Conservation (phyloP, 2,113 vertebrate species). For the Corythornis cristatus region DNA sequence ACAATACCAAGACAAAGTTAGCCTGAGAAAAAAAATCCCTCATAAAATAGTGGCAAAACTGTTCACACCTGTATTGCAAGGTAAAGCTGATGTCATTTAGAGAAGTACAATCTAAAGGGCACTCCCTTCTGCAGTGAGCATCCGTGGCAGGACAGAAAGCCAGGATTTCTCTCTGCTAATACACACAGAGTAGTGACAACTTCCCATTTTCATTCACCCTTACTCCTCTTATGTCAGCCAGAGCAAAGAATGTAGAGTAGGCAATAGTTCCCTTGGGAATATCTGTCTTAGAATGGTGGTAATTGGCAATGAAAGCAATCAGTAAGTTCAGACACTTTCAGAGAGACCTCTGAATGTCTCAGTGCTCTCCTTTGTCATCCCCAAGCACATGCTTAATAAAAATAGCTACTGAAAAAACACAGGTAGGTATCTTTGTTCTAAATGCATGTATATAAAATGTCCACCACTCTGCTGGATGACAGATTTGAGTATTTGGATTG, state of each 20-base stretch:
- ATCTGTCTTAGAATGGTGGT: neutral
- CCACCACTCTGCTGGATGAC: neutral
- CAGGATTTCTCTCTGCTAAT: neutral
- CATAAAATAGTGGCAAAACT: neutral
- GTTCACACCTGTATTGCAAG: neutral
- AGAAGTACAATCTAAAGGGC: neutral
- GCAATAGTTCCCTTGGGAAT: conserved; percentile 3
- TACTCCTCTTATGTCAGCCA: neutral
- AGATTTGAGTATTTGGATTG: conserved; percentile 29
- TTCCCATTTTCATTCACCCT: neutral
- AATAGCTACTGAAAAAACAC: neutral
- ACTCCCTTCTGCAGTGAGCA: neutral
- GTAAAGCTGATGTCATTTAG: neutral
- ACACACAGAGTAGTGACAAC: neutral
- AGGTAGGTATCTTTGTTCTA: neutral
- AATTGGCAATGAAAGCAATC: conserved; percentile 44
- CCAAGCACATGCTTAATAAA: neutral
- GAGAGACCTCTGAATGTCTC: neutral
- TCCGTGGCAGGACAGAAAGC: neutral
- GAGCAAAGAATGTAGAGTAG: neutral
- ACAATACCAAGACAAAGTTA: neutral
- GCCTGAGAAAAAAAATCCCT: neutral
- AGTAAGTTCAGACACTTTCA: conserved; percentile 2
- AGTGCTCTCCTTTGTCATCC: neutral
- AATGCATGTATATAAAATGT: neutral